Evolutionary conservation across 37 sponge, comb jelly and placozoan genomes (phyloP).

Genomic region (Beroe forskalii): DNA sequence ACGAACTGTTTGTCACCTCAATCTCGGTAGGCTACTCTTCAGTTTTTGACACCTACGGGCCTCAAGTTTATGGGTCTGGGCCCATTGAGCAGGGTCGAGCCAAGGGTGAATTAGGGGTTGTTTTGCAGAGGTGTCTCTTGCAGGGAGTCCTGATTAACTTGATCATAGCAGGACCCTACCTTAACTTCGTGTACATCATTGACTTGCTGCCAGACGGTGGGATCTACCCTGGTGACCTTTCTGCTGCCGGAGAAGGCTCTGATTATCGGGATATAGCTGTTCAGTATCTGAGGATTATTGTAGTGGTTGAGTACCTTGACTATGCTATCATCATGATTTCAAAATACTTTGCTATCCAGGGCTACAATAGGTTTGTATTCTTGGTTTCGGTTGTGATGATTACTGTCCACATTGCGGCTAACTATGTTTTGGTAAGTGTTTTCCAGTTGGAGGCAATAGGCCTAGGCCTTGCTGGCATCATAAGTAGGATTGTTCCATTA

Average conservation of each 20-base stretch:
- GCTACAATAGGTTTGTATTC: neutral
- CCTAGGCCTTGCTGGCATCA: neutral
- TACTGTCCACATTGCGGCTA: neutral
- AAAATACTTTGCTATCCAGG: conserved; percentile 35
- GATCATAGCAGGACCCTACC: neutral
- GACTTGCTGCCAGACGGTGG: neutral
- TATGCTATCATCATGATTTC: neutral
- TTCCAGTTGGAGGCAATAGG: neutral
- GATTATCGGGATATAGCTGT: conserved; percentile 1
- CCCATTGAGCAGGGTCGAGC: too few relatives aligned
- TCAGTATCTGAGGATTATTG: neutral
- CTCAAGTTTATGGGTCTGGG: conserved; percentile 31
- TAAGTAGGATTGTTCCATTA: neutral
- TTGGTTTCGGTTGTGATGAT: neutral
- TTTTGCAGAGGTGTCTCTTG: neutral
- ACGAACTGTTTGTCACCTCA: neutral
- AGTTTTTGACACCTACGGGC: conserved; percentile 40
- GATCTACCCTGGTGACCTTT: neutral
- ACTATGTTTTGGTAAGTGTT: neutral
- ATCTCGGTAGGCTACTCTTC: neutral
- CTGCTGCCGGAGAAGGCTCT: neutral
- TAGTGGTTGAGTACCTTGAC: neutral
- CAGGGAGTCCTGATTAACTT: neutral
- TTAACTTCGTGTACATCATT: neutral
- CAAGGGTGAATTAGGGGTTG: neutral